Evolutionary conservation across 1,140 invertebrate genomes (phyloP).

Genomic region (Piezodorus guildinii): DNA sequence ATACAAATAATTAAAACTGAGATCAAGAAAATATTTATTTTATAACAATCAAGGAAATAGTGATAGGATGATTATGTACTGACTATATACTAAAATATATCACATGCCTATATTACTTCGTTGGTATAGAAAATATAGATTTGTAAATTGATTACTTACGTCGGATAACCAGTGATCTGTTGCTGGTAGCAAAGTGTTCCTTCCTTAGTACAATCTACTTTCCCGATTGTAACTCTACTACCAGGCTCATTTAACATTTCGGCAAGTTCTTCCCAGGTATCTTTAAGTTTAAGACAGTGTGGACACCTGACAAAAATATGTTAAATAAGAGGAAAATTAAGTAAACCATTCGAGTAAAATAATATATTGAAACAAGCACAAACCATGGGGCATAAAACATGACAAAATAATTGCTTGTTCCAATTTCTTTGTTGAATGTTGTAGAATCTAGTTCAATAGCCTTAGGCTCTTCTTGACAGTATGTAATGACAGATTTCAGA

Average conservation of each 20-base stretch:
- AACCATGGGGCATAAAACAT: slow-evolving; percentile 72
- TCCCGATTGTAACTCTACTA: slow-evolving; percentile 49
- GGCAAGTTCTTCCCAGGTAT: slow-evolving; percentile 59
- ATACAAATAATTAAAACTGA: too few species aligned
- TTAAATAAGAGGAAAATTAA: slow-evolving; percentile 2
- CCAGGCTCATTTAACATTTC: slow-evolving; percentile 51
- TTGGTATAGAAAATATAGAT: too few species aligned
- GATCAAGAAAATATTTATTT: too few species aligned
- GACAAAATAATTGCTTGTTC: slow-evolving; percentile 52
- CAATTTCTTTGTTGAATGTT: not conserved
- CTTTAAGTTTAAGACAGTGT: slow-evolving; percentile 52
- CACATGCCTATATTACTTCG: too few species aligned
- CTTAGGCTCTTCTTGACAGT: not conserved
- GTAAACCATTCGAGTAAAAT: not conserved
- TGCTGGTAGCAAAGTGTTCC: slow-evolving; percentile 54
- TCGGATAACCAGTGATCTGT: slow-evolving; percentile 61
- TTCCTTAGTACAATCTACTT: slow-evolving; percentile 67
- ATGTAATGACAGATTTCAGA: not conserved
- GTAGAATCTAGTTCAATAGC: not conserved
- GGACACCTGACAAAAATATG: slow-evolving; percentile 47
- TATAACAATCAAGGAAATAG: too few species aligned
- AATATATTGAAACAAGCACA: slow-evolving; percentile 27
- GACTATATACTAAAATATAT: too few species aligned
- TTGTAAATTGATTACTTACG: slow-evolving; percentile 36
- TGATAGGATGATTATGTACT: too few species aligned